Evolutionary conservation across 64 coral and sea anemone genomes (phyloP).

Genomic region (Astreopora myriophthalma): DNA sequence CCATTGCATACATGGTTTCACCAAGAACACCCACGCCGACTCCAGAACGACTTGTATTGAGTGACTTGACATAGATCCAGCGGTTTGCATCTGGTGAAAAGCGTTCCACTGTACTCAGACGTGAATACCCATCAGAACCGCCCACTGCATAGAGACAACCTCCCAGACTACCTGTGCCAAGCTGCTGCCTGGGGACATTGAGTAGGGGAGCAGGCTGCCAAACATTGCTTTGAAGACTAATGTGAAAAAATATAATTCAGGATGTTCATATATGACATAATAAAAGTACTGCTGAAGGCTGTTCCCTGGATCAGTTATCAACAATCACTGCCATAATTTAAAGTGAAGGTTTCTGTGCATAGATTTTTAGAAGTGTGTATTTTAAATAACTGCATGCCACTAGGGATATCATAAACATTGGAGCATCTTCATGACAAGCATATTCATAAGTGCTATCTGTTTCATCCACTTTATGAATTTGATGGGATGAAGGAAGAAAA

Average conservation of each 20-base stretch:
- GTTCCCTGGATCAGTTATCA: no score
- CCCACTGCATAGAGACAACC: constrained; percentile 91
- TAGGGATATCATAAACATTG: no score
- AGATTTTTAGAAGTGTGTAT: no score
- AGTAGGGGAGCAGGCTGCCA: constrained; percentile 90
- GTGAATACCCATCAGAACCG: constrained; percentile 93
- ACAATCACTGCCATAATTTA: no score
- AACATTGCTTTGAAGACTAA: constrained; percentile 89
- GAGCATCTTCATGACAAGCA: no score
- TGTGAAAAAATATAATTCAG: background rate
- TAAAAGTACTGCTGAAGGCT: background rate
- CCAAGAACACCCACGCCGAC: constrained; percentile 94
- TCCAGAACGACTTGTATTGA: constrained; percentile 96
- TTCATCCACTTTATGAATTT: no score
- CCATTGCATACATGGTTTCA: constrained; percentile 95
- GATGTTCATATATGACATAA: background rate
- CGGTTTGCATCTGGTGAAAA: constrained; percentile 86
- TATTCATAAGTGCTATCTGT: no score
- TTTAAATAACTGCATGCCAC: no score
- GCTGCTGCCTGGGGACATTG: constrained; percentile 92
- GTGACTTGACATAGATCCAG: constrained; percentile 93
- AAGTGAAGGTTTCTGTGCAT: no score
- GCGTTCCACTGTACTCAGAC: constrained; percentile 88
- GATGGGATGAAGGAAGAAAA: no score
- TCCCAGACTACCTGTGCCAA: constrained; percentile 89